Evolutionary conservation across 2,113 vertebrate genomes (phyloP).

Genomic region (Centropristis striata): DNA sequence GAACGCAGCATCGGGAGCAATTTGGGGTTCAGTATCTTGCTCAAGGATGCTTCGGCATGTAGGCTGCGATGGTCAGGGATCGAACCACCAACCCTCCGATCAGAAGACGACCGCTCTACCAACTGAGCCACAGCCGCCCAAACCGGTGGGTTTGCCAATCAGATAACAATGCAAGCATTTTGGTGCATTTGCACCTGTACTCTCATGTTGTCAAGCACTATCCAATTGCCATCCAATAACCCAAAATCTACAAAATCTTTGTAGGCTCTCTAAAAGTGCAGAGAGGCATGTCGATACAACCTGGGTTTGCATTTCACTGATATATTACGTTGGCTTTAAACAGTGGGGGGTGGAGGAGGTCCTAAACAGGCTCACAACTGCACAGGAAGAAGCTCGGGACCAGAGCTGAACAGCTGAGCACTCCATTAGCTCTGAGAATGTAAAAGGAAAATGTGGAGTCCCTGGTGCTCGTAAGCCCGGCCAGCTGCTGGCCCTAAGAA

Average conservation of each 20-base stretch:
- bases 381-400: conserved; percentile 64
- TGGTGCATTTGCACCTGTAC: too few relatives aligned
- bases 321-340: conserved; percentile 4
- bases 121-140: too few relatives aligned
- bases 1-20: too few relatives aligned
- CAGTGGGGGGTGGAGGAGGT: not conserved
- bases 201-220: too few relatives aligned
- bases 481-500: conserved; percentile 43
- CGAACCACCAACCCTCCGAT: too few relatives aligned
- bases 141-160: too few relatives aligned
- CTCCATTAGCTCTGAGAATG: conserved; percentile 47
- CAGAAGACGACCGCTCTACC: too few relatives aligned
- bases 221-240: too few relatives aligned
- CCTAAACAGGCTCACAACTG: not conserved
- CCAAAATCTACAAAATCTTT: not conserved
- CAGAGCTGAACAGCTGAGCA: conserved; percentile 72
- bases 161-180: too few relatives aligned
- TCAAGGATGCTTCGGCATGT: too few relatives aligned
- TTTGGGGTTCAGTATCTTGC: too few relatives aligned
- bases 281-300: not conserved
- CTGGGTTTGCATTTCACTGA: conserved; percentile 5
- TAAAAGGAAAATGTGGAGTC: conserved; percentile 57
- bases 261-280: not conserved
- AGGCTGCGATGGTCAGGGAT: too few relatives aligned
- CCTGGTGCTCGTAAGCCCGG: conserved; percentile 56